Conservation (phyloP, 2,888 invertebrate genomes). For the Hermaeophaga mercurialis region DNA sequence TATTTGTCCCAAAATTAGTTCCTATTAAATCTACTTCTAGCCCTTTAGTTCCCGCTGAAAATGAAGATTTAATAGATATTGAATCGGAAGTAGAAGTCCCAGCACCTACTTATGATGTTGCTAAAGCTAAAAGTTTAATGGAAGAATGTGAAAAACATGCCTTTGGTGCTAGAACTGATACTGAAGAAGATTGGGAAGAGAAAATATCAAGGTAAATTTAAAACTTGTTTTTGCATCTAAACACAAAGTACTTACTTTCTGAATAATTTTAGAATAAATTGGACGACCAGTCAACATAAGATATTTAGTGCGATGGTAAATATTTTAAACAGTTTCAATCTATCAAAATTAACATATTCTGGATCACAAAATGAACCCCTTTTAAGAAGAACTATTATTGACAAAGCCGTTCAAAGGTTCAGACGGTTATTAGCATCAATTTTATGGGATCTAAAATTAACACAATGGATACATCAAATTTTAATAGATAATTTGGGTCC, state of each 20-base stretch:
- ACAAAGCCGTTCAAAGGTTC: slow-evolving; percentile 70
- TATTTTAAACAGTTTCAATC: slow-evolving; percentile 69
- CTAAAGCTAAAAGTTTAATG: slow-evolving; percentile 68
- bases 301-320: slow-evolving; percentile 69
- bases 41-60: slow-evolving; percentile 43
- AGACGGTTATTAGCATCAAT: slow-evolving; percentile 71
- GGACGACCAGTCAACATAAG: slow-evolving; percentile 69
- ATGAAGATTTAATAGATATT: slow-evolving; percentile 58
- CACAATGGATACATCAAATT: slow-evolving; percentile 78
- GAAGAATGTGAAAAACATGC: slow-evolving; percentile 73
- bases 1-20: slow-evolving; percentile 56
- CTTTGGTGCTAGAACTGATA: slow-evolving; percentile 63
- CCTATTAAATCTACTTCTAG: slow-evolving; percentile 42
- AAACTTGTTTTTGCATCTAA: no score
- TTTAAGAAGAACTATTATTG: slow-evolving; percentile 69
- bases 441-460: slow-evolving; percentile 73
- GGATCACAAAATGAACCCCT: slow-evolving; percentile 70
- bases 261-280: slow-evolving; percentile 60
- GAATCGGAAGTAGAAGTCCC: slow-evolving; percentile 55
- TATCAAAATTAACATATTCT: slow-evolving; percentile 67
- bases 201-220: slow-evolving; percentile 64
- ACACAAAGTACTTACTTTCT: background rate
- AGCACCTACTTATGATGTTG: slow-evolving; percentile 64
- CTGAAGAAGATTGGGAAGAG: slow-evolving; percentile 72
- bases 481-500: slow-evolving; percentile 71